Base-by-base conservation (phyloP, 2,113 vertebrate genomes). In the Climacteris rufus region DNA sequence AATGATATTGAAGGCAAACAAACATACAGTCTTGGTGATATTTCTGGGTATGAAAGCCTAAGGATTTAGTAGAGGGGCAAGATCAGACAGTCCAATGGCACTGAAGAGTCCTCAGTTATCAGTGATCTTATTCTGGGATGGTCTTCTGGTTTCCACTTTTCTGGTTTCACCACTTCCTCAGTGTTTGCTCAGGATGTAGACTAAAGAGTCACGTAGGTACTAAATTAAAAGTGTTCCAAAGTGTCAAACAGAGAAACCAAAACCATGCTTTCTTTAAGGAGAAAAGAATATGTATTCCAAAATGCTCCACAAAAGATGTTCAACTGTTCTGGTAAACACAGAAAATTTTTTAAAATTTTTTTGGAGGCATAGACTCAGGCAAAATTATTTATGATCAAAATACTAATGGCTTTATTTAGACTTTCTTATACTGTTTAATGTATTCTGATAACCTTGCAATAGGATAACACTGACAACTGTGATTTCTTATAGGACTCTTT, bases 401-500 rank as follows among this genome's bases (percentile, higher is more conserved):
- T 59, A 69, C 25, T 79, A 31, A 39, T 83, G 70, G 86, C 70
- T 92, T 90, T 86, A 37, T 74, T 91, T 86, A 68, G 61, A 69
- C 37, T 66, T 87, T 44, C 14, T 60, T 90, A 12, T 21, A 21
- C 25, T 76, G 24, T 40, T 91, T 66, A 60, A 42, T 44, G 30
- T 83, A 10, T 79, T 71, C 69, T 77, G 72, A 84, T 93, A 94
- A 96, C 89, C 87, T 96, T 96, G 91, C 54, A 82, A 8, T 68
- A 88, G 85, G 64, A 25, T 77, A 90, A 70, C 57, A 31, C 50
- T 94, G 92, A 94, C 91, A 87, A 35, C 74, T 0, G 2, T 54
- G 79, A 70, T 94, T 94, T 95, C 95, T 96, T 96, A 68, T 5
- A 91, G 57, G 72, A 66, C 89, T 94, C 86, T 91, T 82, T 93